Percentiles rank a stretch among this genome's conserved stretches.
Conservation (phyloP, 92 coral and sea anemone species). For the Actinernus sp. region DNA sequence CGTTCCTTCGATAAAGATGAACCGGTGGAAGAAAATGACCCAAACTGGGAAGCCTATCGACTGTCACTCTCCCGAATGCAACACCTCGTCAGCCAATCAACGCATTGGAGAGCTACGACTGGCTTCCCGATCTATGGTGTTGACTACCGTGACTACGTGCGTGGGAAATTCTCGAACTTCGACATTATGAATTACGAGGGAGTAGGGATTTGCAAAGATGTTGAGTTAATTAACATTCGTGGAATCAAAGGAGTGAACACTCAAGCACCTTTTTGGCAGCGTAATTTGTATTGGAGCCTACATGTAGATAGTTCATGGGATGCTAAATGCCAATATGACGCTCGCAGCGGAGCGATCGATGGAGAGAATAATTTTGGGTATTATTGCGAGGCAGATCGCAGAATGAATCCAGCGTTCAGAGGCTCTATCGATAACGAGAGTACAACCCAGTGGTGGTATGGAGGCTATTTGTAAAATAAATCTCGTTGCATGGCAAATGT, state of each 20-base stretch:
- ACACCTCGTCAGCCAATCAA: conserved; percentile 14
- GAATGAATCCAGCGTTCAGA: conserved; percentile 8
- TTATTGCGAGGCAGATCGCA: not conserved
- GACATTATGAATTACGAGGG: conserved; percentile 4
- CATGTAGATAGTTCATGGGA: not conserved
- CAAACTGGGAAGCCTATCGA: conserved; percentile 32
- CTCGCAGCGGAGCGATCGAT: not conserved
- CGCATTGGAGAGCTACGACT: conserved; percentile 19
- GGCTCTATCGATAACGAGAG: not conserved
- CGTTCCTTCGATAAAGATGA: not conserved
- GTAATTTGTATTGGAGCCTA: not conserved
- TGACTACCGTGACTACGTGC: conserved; percentile 17
- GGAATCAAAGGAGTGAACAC: conserved; percentile 3
- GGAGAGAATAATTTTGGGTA: conserved; percentile 8
- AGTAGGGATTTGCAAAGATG: not conserved
- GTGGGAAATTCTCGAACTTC: conserved; percentile 8
- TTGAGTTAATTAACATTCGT: conserved; percentile 20
- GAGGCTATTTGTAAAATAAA: conserved; percentile 23
- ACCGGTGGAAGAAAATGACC: conserved; percentile 3
- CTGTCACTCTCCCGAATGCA: conserved; percentile 26
- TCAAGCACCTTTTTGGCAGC: conserved; percentile 13
- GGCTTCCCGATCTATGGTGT: conserved; percentile 20
- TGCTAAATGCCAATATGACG: not conserved
- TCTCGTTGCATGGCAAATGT: too few relatives aligned
- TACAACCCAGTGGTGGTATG: conserved; percentile 24